Base-by-base conservation (phyloP, 2,797 vertebrate genomes). In the Amblyopsis hoosieri region DNA sequence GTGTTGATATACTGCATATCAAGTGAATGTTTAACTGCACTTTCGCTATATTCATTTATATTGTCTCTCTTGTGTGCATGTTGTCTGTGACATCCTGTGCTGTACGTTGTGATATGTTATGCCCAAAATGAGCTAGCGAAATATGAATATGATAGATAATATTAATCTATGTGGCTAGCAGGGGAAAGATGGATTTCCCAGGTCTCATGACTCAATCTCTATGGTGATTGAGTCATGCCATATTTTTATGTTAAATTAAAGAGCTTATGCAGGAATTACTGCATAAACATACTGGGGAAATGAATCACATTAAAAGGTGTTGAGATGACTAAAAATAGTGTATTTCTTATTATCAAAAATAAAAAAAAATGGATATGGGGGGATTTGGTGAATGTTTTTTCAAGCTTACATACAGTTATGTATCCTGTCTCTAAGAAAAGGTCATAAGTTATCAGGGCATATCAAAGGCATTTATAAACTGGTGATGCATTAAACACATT, bases 21-120 rank as follows among this genome's bases (percentile, higher is more conserved):
- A 37, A 37, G 33, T 1, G 4, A 37, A 37, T 5, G 3, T 37
- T 37, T 37, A 37, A 37, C 33, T 37, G 33, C 33, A 37, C 33
- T 37, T 6, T 8, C 2, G 33, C 8, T 37, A 8, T 1, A 37
- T 37, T 37, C 33, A 37, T 37, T 15, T 46, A 45, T 14, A 42
- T 33, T 45, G 59, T 59, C 17, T 56, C 33, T 23, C 31, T 45
- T 54, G n/a, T 48, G 33, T 37, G 33, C 33, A 6, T 37, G 33
- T 12, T 48, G 2, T 48, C 46, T 48, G 3, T 4, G 3, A 4
- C 19, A 23, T 48, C 9, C 17, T 23, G 6, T 13, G 15, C 23
- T 37, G 4, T 62, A 69, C 61, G 60, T 78, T 48, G 54, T 78
- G 74, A 64, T 56, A 47, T 67, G 64, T 76, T 55, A 61, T 72